Conservation (phyloP, 1,140 invertebrate species). For the Condylostylus longicornis region DNA sequence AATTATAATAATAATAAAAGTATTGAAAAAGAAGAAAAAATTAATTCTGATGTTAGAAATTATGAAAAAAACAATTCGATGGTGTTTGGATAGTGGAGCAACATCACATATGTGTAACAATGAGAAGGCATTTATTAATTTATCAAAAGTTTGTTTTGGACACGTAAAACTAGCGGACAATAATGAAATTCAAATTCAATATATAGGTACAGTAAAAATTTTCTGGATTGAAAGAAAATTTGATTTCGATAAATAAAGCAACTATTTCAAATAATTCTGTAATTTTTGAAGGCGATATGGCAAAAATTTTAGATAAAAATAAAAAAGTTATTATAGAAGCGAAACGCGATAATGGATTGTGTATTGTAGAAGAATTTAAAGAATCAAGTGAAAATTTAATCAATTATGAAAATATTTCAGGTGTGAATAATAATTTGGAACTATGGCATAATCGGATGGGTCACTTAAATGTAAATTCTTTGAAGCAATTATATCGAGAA, state of each 20-base stretch:
- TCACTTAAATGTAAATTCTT: not conserved
- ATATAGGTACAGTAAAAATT: not conserved
- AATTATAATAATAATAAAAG: not conserved
- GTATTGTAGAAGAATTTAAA: not conserved
- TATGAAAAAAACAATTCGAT: not conserved
- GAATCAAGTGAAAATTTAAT: too few species aligned
- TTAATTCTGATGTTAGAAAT: not conserved
- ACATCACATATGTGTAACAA: slow-evolving; percentile 1
- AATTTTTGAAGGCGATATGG: not conserved
- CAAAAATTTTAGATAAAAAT: not conserved
- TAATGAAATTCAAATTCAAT: not conserved
- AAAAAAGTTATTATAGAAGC: not conserved
- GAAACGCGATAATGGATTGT: not conserved
- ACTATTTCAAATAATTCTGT: not conserved
- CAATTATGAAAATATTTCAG: not conserved
- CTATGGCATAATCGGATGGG: not conserved
- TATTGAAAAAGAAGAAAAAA: not conserved
- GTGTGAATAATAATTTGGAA: not conserved
- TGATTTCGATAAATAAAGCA: not conserved
- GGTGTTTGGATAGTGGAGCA: slow-evolving; percentile 1
- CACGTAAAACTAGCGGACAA: not conserved
- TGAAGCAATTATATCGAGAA: not conserved
- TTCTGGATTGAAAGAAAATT: not conserved
- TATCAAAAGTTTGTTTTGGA: not conserved
- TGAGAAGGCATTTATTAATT: not conserved